Percentiles rank a stretch among this genome's conserved stretches.
Evolutionary conservation across 1,140 invertebrate species (phyloP).

Genomic region (Caenorhabditis inopinata): DNA sequence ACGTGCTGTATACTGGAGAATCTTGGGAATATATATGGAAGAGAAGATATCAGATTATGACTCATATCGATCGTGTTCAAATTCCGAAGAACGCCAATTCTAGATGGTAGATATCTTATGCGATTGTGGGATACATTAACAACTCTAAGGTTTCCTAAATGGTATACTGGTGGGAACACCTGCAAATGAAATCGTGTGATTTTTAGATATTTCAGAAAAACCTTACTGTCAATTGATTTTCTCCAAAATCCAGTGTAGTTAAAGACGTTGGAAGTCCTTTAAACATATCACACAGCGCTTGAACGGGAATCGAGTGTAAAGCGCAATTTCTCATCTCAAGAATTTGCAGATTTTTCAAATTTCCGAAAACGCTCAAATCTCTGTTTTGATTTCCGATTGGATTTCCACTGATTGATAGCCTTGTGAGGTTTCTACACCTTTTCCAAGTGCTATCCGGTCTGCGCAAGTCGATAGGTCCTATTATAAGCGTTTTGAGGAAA

Average conservation of each 20-base stretch:
- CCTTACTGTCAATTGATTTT: not conserved
- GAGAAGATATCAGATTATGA: not conserved
- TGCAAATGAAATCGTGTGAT: not conserved
- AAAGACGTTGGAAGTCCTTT: not conserved
- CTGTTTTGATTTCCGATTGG: not conserved
- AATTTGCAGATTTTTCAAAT: not conserved
- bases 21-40: not conserved
- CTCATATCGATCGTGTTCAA: not conserved
- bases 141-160: not conserved
- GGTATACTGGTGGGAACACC: not conserved
- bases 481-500: not conserved
- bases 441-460: not conserved
- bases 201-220: not conserved
- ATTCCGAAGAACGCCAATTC: not conserved
- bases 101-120: not conserved
- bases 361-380: not conserved
- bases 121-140: not conserved
- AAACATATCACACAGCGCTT: not conserved
- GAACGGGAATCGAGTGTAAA: not conserved
- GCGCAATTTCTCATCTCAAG: not conserved
- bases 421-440: not conserved
- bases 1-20: not conserved
- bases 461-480: not conserved
- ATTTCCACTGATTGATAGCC: not conserved
- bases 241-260: not conserved